A percentile compares a stretch with the other conserved stretches of the same genome.
Evolutionary conservation across 2,888 invertebrate species (phyloP).

Genomic region (Agrilus cyanescens): DNA sequence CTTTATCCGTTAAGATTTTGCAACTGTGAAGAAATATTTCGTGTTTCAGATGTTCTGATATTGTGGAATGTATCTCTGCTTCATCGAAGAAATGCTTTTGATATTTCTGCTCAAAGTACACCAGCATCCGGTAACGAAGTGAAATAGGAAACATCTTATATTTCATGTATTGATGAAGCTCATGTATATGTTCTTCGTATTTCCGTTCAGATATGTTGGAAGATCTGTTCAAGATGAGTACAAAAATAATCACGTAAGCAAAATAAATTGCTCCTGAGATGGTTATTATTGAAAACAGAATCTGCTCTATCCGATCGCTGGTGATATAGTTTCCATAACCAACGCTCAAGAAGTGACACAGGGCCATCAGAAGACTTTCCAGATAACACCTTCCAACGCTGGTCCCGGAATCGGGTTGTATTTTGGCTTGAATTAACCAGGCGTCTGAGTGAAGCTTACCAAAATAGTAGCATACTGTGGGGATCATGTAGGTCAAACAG

Average conservation of each 20-base stretch:
- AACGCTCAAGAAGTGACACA: slow-evolving; percentile 24
- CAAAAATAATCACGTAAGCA: slow-evolving; percentile 23
- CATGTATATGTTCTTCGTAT: slow-evolving; percentile 33
- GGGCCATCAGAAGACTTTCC: slow-evolving; percentile 16
- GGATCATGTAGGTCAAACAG: slow-evolving; percentile 13
- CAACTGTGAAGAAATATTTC: slow-evolving; percentile 45
- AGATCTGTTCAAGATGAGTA: slow-evolving; percentile 25
- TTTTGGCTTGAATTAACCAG: slow-evolving; percentile 10
- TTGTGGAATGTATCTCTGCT: slow-evolving; percentile 25
- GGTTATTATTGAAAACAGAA: slow-evolving; percentile 16
- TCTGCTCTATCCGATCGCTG: slow-evolving; percentile 13
- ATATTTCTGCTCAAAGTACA: slow-evolving; percentile 34
- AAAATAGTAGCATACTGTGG: slow-evolving; percentile 7
- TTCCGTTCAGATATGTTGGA: slow-evolving; percentile 28
- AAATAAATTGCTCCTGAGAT: slow-evolving; percentile 21
- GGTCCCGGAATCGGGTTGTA: slow-evolving; percentile 8
- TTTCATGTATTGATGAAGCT: slow-evolving; percentile 31
- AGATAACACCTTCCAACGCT: slow-evolving; percentile 6
- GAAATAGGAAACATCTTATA: slow-evolving; percentile 32
- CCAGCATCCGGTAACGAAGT: slow-evolving; percentile 29
- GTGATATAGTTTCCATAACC: slow-evolving; percentile 16
- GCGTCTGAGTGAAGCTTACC: slow-evolving; percentile 4
- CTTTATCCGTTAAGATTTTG: slow-evolving; percentile 41
- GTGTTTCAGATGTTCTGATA: slow-evolving; percentile 31
- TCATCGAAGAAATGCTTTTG: slow-evolving; percentile 34